Evolutionary conservation across 2,113 vertebrate species (phyloP).

Genomic region (Halcyon senegalensis): DNA sequence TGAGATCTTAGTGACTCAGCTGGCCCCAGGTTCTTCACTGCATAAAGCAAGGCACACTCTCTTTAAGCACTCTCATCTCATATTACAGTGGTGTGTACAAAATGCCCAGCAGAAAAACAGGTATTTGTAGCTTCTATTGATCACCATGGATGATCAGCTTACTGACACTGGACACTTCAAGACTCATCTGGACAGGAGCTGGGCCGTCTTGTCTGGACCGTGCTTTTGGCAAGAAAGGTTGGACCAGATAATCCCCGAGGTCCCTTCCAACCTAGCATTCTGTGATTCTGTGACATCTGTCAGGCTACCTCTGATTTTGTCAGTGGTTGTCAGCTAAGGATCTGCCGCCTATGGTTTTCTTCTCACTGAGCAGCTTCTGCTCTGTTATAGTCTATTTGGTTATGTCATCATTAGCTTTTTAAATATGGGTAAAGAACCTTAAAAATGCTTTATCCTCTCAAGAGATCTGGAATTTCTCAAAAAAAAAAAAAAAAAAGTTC

Average conservation of each 20-base stretch:
- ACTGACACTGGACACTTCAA: neutral
- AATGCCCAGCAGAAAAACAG: fast-evolving
- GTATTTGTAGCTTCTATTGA: neutral
- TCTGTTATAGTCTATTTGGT: conserved; percentile 36
- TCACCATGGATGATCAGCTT: neutral
- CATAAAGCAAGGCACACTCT: fast-evolving
- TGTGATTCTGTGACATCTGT: neutral
- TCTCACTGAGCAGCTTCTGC: conserved; percentile 29
- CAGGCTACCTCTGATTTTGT: neutral
- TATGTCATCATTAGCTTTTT: conserved; percentile 50
- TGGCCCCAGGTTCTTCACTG: neutral
- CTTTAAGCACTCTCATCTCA: fast-evolving
- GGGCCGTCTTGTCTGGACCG: too few relatives aligned
- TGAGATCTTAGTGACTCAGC: neutral
- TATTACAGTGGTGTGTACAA: fast-evolving
- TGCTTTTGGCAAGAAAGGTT: too few relatives aligned
- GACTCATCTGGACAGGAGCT: too few relatives aligned
- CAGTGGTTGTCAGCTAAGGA: neutral
- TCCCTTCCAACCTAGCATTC: too few relatives aligned
- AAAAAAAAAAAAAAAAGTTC: neutral
- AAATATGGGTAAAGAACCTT: neutral
- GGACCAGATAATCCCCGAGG: too few relatives aligned
- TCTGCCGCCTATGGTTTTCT: neutral
- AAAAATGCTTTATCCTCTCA: conserved; percentile 37
- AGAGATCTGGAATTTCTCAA: conserved; percentile 30